These are phyloP conservation scores for Mareca strepera DNA, from an alignment of 2,797 vertebrate genomes.

Conservation along the genomic window DNA sequence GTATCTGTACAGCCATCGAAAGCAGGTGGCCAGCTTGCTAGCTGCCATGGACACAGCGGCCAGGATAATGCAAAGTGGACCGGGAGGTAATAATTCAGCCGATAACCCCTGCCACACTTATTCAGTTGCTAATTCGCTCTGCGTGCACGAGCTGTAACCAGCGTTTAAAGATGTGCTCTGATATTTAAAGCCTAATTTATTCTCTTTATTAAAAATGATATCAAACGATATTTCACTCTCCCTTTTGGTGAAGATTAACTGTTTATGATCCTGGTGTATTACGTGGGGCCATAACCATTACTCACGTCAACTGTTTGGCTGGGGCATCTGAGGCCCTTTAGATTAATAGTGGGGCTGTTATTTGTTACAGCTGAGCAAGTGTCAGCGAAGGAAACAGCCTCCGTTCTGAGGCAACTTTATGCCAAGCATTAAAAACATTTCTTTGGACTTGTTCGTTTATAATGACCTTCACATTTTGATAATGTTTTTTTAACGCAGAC, in stretches of 20 bases:
- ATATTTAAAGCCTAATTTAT: constrained; percentile 67
- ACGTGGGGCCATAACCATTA: background rate
- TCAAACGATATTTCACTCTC: constrained; percentile 64
- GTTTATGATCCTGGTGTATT: constrained; percentile 48
- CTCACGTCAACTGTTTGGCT: background rate
- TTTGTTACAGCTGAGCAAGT: background rate
- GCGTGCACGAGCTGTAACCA: constrained; percentile 28
- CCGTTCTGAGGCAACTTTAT: background rate
- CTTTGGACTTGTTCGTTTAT: background rate
- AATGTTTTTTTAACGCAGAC: background rate
- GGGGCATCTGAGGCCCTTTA: background rate
- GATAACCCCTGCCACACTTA: constrained; percentile 73
- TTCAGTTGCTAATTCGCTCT: constrained; percentile 51
- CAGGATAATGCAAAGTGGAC: constrained; percentile 50
- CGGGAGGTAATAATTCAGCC: constrained; percentile 64
- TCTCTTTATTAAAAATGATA: constrained; percentile 72
- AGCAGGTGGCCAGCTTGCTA: constrained; percentile 41
- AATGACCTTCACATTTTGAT: background rate
- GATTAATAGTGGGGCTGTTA: background rate
- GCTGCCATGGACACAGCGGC: constrained; percentile 39
- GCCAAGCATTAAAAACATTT: background rate
- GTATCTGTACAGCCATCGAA: constrained; percentile 12
- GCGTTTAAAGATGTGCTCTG: constrained; percentile 52
- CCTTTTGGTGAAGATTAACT: constrained; percentile 68
- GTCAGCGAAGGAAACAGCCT: background rate